Evolutionary conservation across 2,797 vertebrate species (phyloP).

Genomic region (Sphenodon punctatus): DNA sequence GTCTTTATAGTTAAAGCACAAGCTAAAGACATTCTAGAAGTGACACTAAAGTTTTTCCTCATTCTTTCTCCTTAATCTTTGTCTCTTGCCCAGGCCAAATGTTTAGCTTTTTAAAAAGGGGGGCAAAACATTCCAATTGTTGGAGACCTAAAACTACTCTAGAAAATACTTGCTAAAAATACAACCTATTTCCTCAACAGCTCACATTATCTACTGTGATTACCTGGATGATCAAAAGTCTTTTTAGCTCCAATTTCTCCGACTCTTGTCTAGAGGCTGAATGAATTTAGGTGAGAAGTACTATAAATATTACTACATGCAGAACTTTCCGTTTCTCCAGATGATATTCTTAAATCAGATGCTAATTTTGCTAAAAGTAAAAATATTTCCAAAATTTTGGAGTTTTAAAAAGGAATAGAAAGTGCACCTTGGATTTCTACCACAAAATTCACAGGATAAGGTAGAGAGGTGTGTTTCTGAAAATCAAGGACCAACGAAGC

Average conservation of each 20-base stretch:
- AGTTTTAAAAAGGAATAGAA: background rate
- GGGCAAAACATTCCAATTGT: no score
- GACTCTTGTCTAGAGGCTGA: background rate
- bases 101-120: no score
- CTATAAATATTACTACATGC: background rate
- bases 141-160: background rate
- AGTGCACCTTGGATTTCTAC: background rate
- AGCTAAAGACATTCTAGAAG: background rate
- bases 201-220: background rate
- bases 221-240: slow-evolving; percentile 17
- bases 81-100: no score
- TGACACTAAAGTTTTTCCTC: background rate
- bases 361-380: no score
- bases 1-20: background rate
- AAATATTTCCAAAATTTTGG: background rate
- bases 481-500: no score
- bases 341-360: no score
- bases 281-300: background rate
- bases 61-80: no score
- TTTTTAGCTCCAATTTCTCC: slow-evolving; percentile 3
- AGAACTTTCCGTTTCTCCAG: background rate
- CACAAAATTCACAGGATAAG: background rate
- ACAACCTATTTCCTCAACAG: slow-evolving; percentile 5
- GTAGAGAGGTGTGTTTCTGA: background rate
- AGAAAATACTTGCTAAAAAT: slow-evolving; percentile 26